phyloP scores from a whole-genome alignment of 2,113 vertebrate species.

The Macrotus californicus region DNA sequence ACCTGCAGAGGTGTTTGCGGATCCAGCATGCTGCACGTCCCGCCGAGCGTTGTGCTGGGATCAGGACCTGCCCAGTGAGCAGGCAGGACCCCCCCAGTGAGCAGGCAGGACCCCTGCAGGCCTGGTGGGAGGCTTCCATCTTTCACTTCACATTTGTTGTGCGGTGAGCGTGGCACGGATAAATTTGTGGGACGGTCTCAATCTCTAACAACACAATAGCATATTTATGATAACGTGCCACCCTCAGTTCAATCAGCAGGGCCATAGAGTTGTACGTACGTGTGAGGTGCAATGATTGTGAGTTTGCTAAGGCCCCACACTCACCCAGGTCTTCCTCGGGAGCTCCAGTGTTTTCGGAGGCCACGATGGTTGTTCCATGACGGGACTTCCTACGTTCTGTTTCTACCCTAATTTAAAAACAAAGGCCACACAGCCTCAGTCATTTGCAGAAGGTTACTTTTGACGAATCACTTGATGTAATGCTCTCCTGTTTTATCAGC shows the following conservation, averaged over 20 bases:
- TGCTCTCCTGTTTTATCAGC: neutral
- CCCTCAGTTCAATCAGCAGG: neutral
- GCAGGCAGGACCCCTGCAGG: neutral
- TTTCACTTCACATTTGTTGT: neutral
- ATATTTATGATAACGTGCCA: neutral
- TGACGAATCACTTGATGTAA: neutral
- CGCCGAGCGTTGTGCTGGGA: rapidly evolving
- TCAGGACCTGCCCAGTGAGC: rapidly evolving
- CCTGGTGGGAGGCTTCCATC: neutral
- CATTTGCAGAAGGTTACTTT: neutral
- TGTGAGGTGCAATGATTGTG: neutral
- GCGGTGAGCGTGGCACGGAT: neutral
- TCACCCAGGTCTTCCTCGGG: neutral
- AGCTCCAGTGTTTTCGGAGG: neutral
- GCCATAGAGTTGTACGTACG: no score
- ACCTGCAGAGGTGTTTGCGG: rapidly evolving
- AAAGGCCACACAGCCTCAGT: neutral
- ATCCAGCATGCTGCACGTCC: rapidly evolving
- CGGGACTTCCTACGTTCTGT: neutral
- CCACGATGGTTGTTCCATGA: neutral
- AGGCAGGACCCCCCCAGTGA: no score
- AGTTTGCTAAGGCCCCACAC: neutral
- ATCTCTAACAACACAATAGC: neutral
- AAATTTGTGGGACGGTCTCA: neutral
- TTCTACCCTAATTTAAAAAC: neutral